These are phyloP conservation scores for Tipula unca DNA, from an alignment of 2,888 invertebrate species.

Conservation along the genomic window DNA sequence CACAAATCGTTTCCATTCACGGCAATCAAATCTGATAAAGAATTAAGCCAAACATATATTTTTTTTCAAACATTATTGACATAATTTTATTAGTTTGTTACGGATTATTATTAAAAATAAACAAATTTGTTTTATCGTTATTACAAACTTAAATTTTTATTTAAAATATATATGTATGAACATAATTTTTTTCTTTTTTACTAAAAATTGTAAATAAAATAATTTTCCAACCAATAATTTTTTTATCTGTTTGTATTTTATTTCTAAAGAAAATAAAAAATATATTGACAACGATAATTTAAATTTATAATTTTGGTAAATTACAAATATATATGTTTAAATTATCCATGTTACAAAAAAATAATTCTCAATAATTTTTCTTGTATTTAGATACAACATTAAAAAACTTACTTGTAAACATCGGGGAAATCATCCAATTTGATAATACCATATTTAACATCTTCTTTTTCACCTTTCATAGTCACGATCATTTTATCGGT, in stretches of 20 bases:
- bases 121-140: background rate
- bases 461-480: conserved; percentile 59
- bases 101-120: background rate
- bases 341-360: conserved; percentile 15
- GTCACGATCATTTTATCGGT: conserved; percentile 81
- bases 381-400: conserved; percentile 22
- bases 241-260: background rate
- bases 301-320: background rate
- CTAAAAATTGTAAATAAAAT: background rate
- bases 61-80: background rate
- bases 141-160: background rate
- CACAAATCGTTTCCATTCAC: background rate
- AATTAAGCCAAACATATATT: background rate
- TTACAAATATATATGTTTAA: background rate
- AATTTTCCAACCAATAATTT: background rate
- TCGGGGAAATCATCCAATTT: conserved; percentile 72
- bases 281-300: background rate
- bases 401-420: conserved; percentile 67
- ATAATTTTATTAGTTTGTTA: background rate
- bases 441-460: conserved; percentile 69
- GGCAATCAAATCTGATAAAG: background rate
- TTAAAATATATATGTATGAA: background rate
- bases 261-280: background rate
- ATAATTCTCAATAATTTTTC: background rate
- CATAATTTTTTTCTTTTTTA: background rate